A percentile compares a stretch with the other conserved stretches of the same genome.
phyloP scores from a whole-genome alignment of 2,888 invertebrate species.

The Anorthoa munda region DNA sequence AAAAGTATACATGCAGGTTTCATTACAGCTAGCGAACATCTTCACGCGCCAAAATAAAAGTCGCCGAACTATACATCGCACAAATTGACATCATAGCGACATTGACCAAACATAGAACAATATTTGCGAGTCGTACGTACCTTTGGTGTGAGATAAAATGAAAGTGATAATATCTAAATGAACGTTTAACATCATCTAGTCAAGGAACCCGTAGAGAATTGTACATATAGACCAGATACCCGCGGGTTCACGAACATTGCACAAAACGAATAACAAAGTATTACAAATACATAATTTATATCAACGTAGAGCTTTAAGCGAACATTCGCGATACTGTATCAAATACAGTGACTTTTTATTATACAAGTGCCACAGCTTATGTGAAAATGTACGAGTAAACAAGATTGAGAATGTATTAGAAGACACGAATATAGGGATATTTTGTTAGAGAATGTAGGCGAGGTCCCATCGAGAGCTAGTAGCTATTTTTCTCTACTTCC shows the following conservation, averaged over 20 bases:
- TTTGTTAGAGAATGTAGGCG: slow-evolving; percentile 60
- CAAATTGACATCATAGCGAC: slow-evolving; percentile 47
- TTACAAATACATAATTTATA: slow-evolving; percentile 87
- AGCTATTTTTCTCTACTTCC: too few species aligned
- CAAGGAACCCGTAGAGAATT: slow-evolving; percentile 75
- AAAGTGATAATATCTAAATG: slow-evolving; percentile 56
- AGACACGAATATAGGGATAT: slow-evolving; percentile 62
- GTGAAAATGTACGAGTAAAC: slow-evolving; percentile 64
- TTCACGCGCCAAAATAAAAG: slow-evolving; percentile 54
- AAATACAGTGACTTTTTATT: slow-evolving; percentile 82
- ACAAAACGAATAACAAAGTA: slow-evolving; percentile 82
- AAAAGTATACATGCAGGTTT: slow-evolving; percentile 50
- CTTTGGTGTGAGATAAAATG: slow-evolving; percentile 69
- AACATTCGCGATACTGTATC: slow-evolving; percentile 85
- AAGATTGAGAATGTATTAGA: slow-evolving; percentile 56
- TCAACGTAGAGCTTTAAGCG: slow-evolving; percentile 88
- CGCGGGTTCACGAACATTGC: slow-evolving; percentile 80
- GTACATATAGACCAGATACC: slow-evolving; percentile 75
- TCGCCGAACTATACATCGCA: slow-evolving; percentile 54
- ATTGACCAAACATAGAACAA: slow-evolving; percentile 34
- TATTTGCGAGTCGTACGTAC: slow-evolving; percentile 44
- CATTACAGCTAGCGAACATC: slow-evolving; percentile 51
- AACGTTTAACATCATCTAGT: slow-evolving; percentile 80
- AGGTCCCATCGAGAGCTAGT: too few species aligned
- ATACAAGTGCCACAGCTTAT: slow-evolving; percentile 83